These are phyloP conservation scores for Xerus rutilus DNA, from an alignment of 2,797 vertebrate species.

Conservation along the genomic window DNA sequence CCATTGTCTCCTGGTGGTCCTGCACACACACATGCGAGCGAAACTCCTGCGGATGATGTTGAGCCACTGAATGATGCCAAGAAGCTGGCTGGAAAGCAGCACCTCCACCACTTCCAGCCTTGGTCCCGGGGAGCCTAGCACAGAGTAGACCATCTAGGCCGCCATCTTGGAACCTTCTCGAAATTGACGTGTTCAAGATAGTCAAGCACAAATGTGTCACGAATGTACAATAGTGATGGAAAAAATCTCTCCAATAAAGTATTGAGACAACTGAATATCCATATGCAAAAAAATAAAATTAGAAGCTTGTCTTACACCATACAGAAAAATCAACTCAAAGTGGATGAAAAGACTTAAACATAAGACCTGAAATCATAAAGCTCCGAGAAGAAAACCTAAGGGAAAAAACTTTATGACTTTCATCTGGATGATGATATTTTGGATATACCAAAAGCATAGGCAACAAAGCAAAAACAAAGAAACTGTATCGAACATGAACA, in stretches of 20 bases:
- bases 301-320: too few species aligned
- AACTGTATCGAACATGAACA: background rate
- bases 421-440: background rate
- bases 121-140: too few species aligned
- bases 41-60: too few species aligned
- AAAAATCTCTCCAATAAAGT: background rate
- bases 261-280: background rate
- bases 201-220: background rate
- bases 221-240: background rate
- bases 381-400: background rate
- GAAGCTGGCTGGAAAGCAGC: too few species aligned
- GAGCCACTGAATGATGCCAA: too few species aligned
- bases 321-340: background rate
- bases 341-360: background rate
- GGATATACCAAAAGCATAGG: background rate
- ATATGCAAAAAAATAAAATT: background rate
- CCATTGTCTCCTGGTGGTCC: too few species aligned
- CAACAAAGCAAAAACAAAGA: background rate
- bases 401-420: background rate
- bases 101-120: too few species aligned
- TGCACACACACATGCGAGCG: too few species aligned
- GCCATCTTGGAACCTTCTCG: too few species aligned
- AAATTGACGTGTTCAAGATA: conserved; percentile 15
- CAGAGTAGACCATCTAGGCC: too few species aligned
- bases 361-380: background rate